Evolutionary conservation across 2,113 vertebrate species (phyloP).

Genomic region (Neopipo cinnamomea): DNA sequence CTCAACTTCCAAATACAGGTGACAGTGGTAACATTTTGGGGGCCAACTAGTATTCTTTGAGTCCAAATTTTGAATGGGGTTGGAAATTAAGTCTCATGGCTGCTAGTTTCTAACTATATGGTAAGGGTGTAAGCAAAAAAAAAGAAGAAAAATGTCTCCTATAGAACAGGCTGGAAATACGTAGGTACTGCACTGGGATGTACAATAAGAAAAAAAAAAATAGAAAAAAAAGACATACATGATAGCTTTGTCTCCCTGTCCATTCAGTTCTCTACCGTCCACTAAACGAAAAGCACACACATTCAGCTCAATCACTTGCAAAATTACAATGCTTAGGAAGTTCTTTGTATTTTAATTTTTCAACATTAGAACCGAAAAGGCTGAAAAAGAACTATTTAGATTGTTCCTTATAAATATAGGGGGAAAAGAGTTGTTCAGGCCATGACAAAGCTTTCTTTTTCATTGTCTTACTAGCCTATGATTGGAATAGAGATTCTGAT

Average conservation of each 20-base stretch:
- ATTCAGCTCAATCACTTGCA: neutral
- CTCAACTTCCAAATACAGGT: neutral
- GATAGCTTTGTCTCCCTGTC: neutral
- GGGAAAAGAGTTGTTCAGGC: neutral
- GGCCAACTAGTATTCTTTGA: neutral
- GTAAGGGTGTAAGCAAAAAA: neutral
- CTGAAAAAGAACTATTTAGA: neutral
- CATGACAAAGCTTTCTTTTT: neutral
- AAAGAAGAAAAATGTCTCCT: neutral
- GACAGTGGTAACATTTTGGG: neutral
- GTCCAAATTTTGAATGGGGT: neutral
- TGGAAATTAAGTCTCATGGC: neutral
- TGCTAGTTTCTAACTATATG: neutral
- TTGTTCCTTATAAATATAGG: neutral
- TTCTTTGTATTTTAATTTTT: neutral
- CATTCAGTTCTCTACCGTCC: neutral
- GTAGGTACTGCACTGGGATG: neutral
- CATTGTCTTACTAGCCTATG: neutral
- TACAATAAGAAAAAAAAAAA: neutral
- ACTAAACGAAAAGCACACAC: neutral
- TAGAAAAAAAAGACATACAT: rapidly evolving
- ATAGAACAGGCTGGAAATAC: neutral
- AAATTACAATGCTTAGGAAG: neutral
- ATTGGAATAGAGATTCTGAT: neutral
- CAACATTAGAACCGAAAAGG: neutral